These are phyloP conservation scores for Epicampocera succincta DNA, from an alignment of 2,888 invertebrate genomes.

Conservation along the genomic window DNA sequence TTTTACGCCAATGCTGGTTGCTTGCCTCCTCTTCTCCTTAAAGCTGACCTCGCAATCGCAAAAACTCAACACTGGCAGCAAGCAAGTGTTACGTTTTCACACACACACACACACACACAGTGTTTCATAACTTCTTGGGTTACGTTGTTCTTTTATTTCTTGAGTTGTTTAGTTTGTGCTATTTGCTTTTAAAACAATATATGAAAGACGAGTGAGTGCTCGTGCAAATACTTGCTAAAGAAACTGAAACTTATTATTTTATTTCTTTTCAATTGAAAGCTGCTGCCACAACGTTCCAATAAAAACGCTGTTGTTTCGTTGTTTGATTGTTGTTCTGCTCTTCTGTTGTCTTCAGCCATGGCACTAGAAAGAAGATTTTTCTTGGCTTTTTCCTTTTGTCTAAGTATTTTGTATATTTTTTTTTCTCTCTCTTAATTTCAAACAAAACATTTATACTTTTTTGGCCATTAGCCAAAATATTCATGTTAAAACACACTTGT, in stretches of 20 bases:
- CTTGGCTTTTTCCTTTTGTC: slow-evolving; percentile 1
- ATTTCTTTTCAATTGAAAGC: slow-evolving; percentile 35
- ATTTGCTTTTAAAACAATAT: slow-evolving; percentile 26
- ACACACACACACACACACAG: background rate
- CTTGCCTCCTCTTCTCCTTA: slow-evolving; percentile 17
- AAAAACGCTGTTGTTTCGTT: slow-evolving; percentile 41
- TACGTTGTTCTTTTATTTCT: slow-evolving; percentile 28
- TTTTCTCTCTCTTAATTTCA: slow-evolving; percentile 38
- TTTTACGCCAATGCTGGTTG: background rate
- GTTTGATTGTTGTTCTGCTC: slow-evolving; percentile 43
- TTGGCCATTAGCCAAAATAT: slow-evolving; percentile 64
- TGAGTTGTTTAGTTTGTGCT: slow-evolving; percentile 38
- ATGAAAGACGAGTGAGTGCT: slow-evolving; percentile 19
- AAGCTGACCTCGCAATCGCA: slow-evolving; percentile 40
- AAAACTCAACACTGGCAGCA: background rate
- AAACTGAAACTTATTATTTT: slow-evolving; percentile 50
- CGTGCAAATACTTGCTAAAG: slow-evolving; percentile 14
- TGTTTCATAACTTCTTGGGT: slow-evolving; percentile 54
- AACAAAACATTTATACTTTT: slow-evolving; percentile 61
- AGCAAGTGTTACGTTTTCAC: slow-evolving; percentile 34
- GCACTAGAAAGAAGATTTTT: slow-evolving; percentile 59
- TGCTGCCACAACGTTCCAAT: slow-evolving; percentile 35
- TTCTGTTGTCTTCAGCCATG: slow-evolving; percentile 60
- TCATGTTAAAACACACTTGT: slow-evolving; percentile 64
- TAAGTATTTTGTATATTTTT: background rate